Evolutionary conservation across 2,113 vertebrate genomes (phyloP), one percentile per base, ranked within the genome.

Genomic region (Phalacrocorax aristotelis): DNA sequence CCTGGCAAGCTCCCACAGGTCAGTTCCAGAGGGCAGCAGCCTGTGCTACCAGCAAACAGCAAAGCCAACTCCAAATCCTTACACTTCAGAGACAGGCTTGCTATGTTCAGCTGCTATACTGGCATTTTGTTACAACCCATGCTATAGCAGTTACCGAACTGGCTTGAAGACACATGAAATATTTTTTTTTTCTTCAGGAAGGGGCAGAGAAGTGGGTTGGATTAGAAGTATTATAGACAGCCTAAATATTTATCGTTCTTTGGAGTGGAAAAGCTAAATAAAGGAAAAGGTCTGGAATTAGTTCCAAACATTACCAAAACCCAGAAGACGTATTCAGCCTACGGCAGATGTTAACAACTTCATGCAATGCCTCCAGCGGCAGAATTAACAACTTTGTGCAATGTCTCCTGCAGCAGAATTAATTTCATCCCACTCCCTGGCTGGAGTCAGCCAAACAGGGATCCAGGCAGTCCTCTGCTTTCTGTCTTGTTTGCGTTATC

Each of bases 261-360:
- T 44, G 75, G 57, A 87, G 55, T 0, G 0, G 40, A 93, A 90
- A 96, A 95, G 36, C 46, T 76, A 82, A 80, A 84, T 34, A 13
- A 85, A 94, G 65, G 64, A 70, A 93, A 93, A 89, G 22, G 18
- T 70, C 66, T 88, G 58, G 78, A 93, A 66, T 58, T 80, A 34
- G 49, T 83, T 85, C 62, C 82, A 87, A 82, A 46, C 42, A 51
- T 30, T 70, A 92, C 51, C 44, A 76, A 89, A 91, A 62, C 25
- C 29, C 78, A 49, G 64, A 40, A 91, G 74, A 94, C 42, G 11
- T 15, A 72, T 62, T 83, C 38, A 65, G 32, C 52, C 48, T 60
- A 77, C 4, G 0, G n/a, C 40, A 93, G 70, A 77, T 42, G 25
- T 84, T 83, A 89, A 87, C 55, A 57, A 83, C 40, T 91, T 74